A percentile compares a stretch with the other conserved stretches of the same genome.
Evolutionary conservation across 2,888 invertebrate genomes (phyloP).

Genomic region (Romanomermis culicivorax): DNA sequence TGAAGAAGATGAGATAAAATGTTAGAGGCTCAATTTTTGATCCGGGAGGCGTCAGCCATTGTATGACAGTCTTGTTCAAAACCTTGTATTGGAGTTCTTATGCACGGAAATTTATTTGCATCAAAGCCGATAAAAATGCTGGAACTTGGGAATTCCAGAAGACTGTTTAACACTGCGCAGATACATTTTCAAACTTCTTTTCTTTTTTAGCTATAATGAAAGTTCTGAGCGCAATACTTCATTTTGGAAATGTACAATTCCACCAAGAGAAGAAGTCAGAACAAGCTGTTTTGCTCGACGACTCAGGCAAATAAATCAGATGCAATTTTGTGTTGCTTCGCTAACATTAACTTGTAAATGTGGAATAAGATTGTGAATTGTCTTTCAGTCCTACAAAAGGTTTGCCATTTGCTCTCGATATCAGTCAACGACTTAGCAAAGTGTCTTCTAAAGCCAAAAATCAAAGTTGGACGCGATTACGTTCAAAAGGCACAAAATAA

Average conservation of each 20-base stretch:
- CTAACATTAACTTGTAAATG: background rate
- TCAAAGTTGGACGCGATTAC: conserved; percentile 92
- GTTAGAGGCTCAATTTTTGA: too few relatives aligned
- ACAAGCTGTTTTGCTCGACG: conserved; percentile 92
- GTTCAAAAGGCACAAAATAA: conserved; percentile 97
- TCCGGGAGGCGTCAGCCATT: too few relatives aligned
- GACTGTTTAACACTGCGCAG: too few relatives aligned
- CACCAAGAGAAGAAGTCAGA: conserved; percentile 93
- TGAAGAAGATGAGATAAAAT: conserved; percentile 69
- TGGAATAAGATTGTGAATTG: background rate
- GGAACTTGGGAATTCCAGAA: too few relatives aligned
- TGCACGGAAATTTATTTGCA: too few relatives aligned
- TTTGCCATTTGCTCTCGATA: conserved; percentile 72
- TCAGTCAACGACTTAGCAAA: conserved; percentile 93
- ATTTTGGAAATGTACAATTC: conserved; percentile 97
- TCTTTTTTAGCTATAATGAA: conserved; percentile 67
- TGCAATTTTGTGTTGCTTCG: background rate
- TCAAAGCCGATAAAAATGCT: too few relatives aligned
- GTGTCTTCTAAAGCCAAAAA: conserved; percentile 85
- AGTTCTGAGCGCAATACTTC: conserved; percentile 77
- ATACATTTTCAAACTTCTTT: too few relatives aligned
- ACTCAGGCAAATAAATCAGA: conserved; percentile 41
- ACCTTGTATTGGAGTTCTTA: too few relatives aligned
- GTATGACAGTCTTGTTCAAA: too few relatives aligned
- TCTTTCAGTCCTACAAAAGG: conserved; percentile 56